These are phyloP conservation scores for Ectemnius cavifrons DNA, from an alignment of 2,888 invertebrate species.

Conservation along the genomic window DNA sequence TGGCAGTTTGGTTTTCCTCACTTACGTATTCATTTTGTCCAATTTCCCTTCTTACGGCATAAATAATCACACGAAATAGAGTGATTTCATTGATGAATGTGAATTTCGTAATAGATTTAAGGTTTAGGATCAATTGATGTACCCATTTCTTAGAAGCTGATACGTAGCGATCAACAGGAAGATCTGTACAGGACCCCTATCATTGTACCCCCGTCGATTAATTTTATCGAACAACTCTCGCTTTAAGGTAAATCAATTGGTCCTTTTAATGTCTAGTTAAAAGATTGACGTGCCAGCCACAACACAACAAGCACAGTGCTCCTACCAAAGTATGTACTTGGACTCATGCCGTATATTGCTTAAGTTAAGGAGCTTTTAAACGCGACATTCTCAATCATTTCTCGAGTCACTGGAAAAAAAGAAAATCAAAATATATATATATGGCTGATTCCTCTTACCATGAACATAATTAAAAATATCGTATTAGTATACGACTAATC, in stretches of 20 bases:
- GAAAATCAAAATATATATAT: background rate
- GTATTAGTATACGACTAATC: too few relatives aligned
- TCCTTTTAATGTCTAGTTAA: slow-evolving; percentile 52
- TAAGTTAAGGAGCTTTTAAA: slow-evolving; percentile 70
- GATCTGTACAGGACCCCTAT: slow-evolving; percentile 41
- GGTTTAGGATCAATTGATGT: slow-evolving; percentile 58
- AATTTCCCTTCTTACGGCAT: slow-evolving; percentile 44
- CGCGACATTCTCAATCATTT: slow-evolving; percentile 55
- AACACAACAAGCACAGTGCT: slow-evolving; percentile 68
- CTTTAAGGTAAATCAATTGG: slow-evolving; percentile 57
- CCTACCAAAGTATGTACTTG: slow-evolving; percentile 61
- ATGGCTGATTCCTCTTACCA: too few relatives aligned
- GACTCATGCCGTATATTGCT: slow-evolving; percentile 60
- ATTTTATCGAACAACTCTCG: slow-evolving; percentile 46
- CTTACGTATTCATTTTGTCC: slow-evolving; percentile 32
- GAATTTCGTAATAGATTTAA: slow-evolving; percentile 42
- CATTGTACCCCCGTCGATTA: slow-evolving; percentile 37
- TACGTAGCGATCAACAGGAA: slow-evolving; percentile 34
- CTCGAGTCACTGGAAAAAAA: background rate
- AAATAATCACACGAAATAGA: slow-evolving; percentile 58
- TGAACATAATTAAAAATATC: too few relatives aligned
- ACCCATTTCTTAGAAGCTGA: slow-evolving; percentile 35
- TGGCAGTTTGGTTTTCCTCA: slow-evolving; percentile 43
- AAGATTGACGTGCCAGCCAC: slow-evolving; percentile 64
- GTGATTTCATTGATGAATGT: slow-evolving; percentile 35